Evolutionary conservation across 1,140 invertebrate species (phyloP).

Genomic region (Druon quercuslanigerum): DNA sequence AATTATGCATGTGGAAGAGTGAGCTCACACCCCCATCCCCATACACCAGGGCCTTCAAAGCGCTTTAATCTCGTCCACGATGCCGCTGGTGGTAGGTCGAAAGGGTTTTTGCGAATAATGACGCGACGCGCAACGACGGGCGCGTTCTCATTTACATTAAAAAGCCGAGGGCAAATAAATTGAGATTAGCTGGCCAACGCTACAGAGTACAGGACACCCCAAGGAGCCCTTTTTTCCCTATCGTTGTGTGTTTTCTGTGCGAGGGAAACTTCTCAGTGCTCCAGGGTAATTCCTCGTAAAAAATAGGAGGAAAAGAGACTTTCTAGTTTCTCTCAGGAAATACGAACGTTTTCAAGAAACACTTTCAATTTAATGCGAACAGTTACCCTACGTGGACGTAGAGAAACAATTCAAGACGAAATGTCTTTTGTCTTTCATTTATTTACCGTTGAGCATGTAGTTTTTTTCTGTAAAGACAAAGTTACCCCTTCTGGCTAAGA

Average conservation of each 20-base stretch:
- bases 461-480: no score
- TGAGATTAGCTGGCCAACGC: conserved; percentile 49
- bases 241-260: neutral
- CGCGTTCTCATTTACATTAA: conserved; percentile 39
- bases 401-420: neutral
- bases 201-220: conserved; percentile 8
- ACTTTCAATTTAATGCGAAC: conserved; percentile 1
- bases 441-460: no score
- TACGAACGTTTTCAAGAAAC: conserved; percentile 23
- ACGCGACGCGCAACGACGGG: conserved; percentile 36
- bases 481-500: no score
- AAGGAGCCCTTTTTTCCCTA: conserved; percentile 27
- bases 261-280: conserved; percentile 17
- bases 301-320: neutral
- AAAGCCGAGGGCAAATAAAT: conserved; percentile 53
- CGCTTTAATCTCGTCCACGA: conserved; percentile 49
- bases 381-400: neutral
- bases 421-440: neutral
- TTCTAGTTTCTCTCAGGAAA: conserved; percentile 4
- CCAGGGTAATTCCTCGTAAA: conserved; percentile 25
- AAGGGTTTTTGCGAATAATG: conserved; percentile 46
- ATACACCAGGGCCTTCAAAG: conserved; percentile 23
- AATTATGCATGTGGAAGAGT: conserved; percentile 52
- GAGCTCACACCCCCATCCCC: neutral
- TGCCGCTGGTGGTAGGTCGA: conserved; percentile 37